These are phyloP conservation scores for Dendropsophus ebraccatus DNA, from an alignment of 2,113 vertebrate species.

Conservation along the genomic window DNA sequence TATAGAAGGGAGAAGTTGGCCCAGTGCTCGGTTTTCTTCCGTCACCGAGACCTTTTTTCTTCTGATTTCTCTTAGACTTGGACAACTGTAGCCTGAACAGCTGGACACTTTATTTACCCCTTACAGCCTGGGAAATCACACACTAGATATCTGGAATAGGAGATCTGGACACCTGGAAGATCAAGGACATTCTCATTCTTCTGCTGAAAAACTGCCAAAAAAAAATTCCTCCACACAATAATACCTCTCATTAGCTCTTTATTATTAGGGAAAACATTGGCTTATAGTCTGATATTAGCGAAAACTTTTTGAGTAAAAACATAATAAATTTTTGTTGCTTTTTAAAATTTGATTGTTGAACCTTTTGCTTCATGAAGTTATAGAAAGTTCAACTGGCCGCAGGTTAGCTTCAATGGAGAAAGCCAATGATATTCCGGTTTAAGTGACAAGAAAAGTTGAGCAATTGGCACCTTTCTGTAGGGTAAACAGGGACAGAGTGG, in stretches of 20 bases:
- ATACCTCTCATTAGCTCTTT: not conserved
- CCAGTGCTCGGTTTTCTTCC: not conserved
- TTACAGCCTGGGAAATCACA: constrained; percentile 19
- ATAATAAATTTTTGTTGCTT: not conserved
- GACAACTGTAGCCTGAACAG: constrained; percentile 16
- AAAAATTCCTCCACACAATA: not conserved
- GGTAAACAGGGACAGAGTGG: not conserved
- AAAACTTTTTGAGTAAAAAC: not conserved
- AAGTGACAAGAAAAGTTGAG: not conserved
- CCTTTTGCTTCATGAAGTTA: no score
- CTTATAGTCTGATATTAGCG: not conserved
- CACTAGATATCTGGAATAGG: not conserved
- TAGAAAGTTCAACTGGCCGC: not conserved
- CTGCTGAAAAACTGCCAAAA: constrained; percentile 6
- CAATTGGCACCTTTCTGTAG: no score
- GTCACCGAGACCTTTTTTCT: not conserved
- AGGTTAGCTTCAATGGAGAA: not conserved
- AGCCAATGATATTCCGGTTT: not conserved
- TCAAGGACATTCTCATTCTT: not conserved
- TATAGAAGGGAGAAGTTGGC: not conserved
- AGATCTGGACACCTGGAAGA: not conserved
- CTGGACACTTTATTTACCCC: constrained; percentile 32
- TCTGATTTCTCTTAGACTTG: constrained; percentile 3
- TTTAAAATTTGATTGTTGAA: not conserved
- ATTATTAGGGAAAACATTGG: not conserved